A percentile compares a stretch with the other conserved stretches of the same genome.
Evolutionary conservation across 2,888 invertebrate species (phyloP).

Genomic region (Pachymerium ferrugineum): DNA sequence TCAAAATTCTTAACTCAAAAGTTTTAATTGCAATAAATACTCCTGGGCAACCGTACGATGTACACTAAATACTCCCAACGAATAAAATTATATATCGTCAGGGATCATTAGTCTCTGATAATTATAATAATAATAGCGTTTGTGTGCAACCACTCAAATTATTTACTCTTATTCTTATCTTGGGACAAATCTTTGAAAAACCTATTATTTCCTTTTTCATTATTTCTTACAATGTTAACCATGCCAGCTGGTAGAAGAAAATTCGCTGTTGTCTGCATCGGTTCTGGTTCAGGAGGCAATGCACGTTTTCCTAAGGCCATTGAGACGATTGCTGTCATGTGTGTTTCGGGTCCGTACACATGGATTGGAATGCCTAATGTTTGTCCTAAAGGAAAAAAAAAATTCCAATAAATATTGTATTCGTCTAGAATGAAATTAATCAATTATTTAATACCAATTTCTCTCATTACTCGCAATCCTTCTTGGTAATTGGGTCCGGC

Average conservation of each 20-base stretch:
- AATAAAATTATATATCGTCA: no score
- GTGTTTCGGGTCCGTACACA: constrained; percentile 97
- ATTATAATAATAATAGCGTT: no score
- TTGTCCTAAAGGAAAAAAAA: constrained; percentile 45
- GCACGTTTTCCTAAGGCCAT: constrained; percentile 89
- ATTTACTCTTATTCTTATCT: neutral
- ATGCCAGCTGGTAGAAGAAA: constrained; percentile 76
- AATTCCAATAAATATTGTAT: neutral
- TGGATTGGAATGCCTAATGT: constrained; percentile 78
- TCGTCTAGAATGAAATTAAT: no score
- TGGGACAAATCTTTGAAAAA: neutral
- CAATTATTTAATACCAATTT: no score
- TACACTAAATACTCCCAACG: no score
- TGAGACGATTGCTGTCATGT: constrained; percentile 99
- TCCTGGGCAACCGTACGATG: no score
- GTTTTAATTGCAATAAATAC: no score
- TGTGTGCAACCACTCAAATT: neutral
- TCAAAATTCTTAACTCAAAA: no score
- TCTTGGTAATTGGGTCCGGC: constrained; percentile 99
- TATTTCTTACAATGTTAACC: constrained; percentile 36
- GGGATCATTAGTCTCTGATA: no score
- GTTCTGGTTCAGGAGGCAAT: constrained; percentile 62
- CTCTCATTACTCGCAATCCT: constrained; percentile 86
- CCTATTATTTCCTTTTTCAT: neutral
- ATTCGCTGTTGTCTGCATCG: constrained; percentile 78